Base-by-base conservation (phyloP, 1,140 invertebrate species). In the Muscidifurax raptorellus region DNA sequence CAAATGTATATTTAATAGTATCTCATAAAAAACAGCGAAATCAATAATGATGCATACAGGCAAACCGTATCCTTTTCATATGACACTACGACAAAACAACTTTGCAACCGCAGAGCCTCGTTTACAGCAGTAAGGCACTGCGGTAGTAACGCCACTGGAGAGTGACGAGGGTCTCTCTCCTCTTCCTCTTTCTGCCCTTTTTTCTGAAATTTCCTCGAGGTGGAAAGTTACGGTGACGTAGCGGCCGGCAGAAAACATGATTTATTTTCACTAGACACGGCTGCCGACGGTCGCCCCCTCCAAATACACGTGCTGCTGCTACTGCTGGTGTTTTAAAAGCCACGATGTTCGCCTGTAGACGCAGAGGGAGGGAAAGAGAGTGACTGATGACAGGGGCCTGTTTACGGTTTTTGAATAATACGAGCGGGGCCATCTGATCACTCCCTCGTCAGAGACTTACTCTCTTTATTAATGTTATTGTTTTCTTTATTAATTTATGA, bases 201-300 rank as follows among this genome's bases (percentile, higher is more conserved):
- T 72, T 74, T 81, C 32, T 30, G 1, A 1, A 15, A 3, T 80
- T 71, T 47, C 40, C 78, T 47, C 66, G 13, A 30, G 25, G 27
- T 69, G 12, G 67, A 69, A 69, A 69, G 67, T 69, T 69, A 40
- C 69, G 30, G 32, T 28, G 28, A 69, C 71, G 7, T 15, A 15
- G 32, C 18, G 2, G 9, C 30, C 10, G 71, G 80, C 12, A 71
- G 67, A 27, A 47, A 59, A 59, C 69, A 18, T 74, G 67, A 81
- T 81, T 81, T 81, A 74, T 81, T 81, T 81, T 74, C 69, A 81
- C 40, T 74, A 25, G 22, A 40, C 64, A 15, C 27, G 25, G 13
- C 52, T 69, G 13, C 25, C 4, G 67, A n/a, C 67, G 22, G 13
- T 10, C 15, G 22, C 47, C 25, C 27, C 15, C 25, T 22, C 30